Evolutionary conservation across 2,888 invertebrate genomes (phyloP).

Genomic region (Limnephilus lunatus): DNA sequence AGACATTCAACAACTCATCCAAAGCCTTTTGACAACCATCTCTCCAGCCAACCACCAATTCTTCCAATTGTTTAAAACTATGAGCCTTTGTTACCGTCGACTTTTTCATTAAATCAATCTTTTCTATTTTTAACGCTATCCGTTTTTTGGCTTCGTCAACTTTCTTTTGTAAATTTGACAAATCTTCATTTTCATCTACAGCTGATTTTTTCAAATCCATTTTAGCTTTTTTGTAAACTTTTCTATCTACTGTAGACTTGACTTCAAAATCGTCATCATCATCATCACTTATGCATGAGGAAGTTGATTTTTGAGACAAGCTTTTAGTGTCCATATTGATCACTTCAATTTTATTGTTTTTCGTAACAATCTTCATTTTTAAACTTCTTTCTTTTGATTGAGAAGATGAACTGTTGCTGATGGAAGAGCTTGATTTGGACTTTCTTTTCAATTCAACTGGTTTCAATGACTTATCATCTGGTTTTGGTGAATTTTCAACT

Average conservation of each 20-base stretch:
- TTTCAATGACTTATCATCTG: neutral
- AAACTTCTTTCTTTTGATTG: constrained; percentile 21
- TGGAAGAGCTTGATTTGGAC: neutral
- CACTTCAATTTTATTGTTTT: constrained; percentile 26
- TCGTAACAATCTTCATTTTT: constrained; percentile 26
- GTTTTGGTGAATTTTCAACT: neutral
- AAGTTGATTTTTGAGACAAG: constrained; percentile 50
- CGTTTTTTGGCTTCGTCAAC: constrained; percentile 73
- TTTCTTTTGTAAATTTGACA: constrained; percentile 69
- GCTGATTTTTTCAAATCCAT: constrained; percentile 22
- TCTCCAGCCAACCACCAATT: constrained; percentile 77
- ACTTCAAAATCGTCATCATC: constrained; percentile 52
- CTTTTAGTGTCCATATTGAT: neutral
- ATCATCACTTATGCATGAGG: constrained; percentile 53
- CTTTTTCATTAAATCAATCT: constrained; percentile 66
- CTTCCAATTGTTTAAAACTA: constrained; percentile 75
- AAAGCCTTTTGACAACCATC: constrained; percentile 77
- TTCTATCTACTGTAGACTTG: constrained; percentile 54
- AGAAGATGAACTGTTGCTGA: constrained; percentile 24
- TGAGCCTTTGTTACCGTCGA: constrained; percentile 69
- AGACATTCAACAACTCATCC: constrained; percentile 74
- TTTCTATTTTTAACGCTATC: constrained; percentile 72
- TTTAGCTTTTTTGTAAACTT: constrained; percentile 47
- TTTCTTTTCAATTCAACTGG: neutral
- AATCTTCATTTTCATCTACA: neutral